Conservation (phyloP, 2,113 vertebrate genomes). For the Galemys pyrenaicus region DNA sequence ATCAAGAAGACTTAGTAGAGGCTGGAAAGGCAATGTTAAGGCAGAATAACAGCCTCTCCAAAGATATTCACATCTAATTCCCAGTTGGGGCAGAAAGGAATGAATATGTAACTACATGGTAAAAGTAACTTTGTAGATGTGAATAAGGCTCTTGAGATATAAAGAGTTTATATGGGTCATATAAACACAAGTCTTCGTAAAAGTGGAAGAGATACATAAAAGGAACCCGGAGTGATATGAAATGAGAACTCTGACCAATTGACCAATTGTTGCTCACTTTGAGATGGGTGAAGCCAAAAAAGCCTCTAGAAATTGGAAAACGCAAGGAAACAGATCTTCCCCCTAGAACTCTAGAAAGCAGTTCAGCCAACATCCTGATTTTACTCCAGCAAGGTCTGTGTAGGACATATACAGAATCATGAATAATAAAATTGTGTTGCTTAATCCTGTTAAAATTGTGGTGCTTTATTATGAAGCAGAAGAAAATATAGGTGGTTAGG, state of each 20-base stretch:
- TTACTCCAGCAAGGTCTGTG: neutral
- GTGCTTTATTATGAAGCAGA: neutral
- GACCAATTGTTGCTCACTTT: neutral
- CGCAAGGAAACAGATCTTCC: neutral
- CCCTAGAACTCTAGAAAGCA: neutral
- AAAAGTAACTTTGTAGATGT: neutral
- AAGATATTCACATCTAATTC: neutral
- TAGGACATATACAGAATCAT: neutral
- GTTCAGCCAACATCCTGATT: constrained; percentile 25
- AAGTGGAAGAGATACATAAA: neutral
- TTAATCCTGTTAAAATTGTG: neutral
- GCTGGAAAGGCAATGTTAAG: neutral
- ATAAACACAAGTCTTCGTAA: neutral
- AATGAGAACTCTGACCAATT: neutral
- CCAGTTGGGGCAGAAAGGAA: neutral
- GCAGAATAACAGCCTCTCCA: neutral
- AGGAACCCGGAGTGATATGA: neutral
- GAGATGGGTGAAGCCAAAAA: neutral
- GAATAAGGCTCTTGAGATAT: neutral
- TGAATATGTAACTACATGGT: neutral
- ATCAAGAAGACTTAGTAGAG: neutral
- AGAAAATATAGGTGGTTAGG: neutral
- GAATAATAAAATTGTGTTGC: neutral
- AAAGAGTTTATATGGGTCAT: neutral
- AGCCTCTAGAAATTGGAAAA: neutral